Evolutionary conservation across 2,888 invertebrate species (phyloP), one percentile per base, ranked within the genome.

Genomic region (Athalia rosae): DNA sequence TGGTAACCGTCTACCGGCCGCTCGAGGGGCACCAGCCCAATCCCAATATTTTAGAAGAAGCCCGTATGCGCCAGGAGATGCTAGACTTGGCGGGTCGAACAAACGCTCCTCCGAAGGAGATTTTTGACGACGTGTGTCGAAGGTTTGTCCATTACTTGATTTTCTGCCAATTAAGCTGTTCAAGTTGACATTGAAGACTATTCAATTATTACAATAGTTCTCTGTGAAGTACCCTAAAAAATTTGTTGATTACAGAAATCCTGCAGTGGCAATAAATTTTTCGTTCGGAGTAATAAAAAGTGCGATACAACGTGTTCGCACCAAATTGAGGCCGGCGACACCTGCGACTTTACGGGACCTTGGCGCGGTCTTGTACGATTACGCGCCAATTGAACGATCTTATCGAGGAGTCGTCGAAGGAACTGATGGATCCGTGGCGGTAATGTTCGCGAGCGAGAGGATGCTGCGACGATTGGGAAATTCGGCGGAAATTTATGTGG

Each of bases 321-420:
- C 0, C 0, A 4, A 9, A 3, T 9, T 66, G 13, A 13, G 50
- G 66, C 66, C 66, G 15, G 8, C 8, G 6, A 66, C 50, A 15
- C 66, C 78, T 28, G 47, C 64, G 4, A 66, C 6, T 3, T 13
- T 78, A 11, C 11, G 50, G 9, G 61, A 78, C 48, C 50, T 78
- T 8, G 74, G 43, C 11, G 56, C 8, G 1, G 53, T 43, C 9
- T 13, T 80, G 0, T 7, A 48, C 8, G 41, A 45, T 0, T 79
- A 79, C 53, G 13, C 9, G 4, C 77, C 76, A 28, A 64, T 76
- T 3, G 47, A 8, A 43, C 43, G 59, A 3, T 69, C 79, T n/a
- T 81, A 78, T 61, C 76, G 64, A 15, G 80, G 80, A n/a, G n/a
- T 45, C 7, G 79, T 80, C 0, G 53, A 59, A 50, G 77, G 67